These are phyloP conservation scores for Eurypyga helias DNA, from an alignment of 2,113 vertebrate genomes.

Conservation along the genomic window DNA sequence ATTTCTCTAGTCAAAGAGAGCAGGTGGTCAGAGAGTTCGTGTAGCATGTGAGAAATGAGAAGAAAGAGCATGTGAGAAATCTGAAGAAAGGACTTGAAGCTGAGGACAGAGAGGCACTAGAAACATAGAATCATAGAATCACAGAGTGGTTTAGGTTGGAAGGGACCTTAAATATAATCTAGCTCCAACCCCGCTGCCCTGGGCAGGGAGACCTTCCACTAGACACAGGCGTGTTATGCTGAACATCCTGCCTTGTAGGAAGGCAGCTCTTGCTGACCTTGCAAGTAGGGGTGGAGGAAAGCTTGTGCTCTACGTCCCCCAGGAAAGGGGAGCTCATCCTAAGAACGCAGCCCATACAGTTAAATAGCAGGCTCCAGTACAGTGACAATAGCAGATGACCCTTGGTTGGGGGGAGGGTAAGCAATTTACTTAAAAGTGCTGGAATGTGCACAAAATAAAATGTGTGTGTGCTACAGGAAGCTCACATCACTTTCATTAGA, in stretches of 20 bases:
- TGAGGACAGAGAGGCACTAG: neutral
- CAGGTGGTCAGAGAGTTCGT: neutral
- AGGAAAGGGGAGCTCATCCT: neutral
- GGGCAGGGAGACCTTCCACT: too few relatives aligned
- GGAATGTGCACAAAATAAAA: neutral
- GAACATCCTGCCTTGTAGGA: neutral
- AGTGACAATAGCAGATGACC: neutral
- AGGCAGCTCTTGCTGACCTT: neutral
- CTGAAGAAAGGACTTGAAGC: neutral
- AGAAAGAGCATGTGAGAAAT: neutral
- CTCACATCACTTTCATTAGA: neutral
- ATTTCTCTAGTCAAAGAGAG: neutral
- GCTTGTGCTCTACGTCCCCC: neutral
- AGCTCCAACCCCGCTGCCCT: too few relatives aligned
- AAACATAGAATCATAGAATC: too few relatives aligned
- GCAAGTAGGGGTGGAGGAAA: neutral
- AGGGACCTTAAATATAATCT: too few relatives aligned
- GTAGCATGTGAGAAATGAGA: neutral
- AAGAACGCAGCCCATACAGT: neutral
- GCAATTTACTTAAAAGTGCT: constrained; percentile 12
- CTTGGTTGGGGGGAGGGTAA: neutral
- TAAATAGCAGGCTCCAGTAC: neutral
- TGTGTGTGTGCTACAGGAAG: neutral
- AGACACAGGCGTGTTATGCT: neutral
- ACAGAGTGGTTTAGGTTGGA: too few relatives aligned